These are phyloP conservation scores for Hydrolagus colliei DNA, from an alignment of 2,797 vertebrate genomes.

Conservation along the genomic window DNA sequence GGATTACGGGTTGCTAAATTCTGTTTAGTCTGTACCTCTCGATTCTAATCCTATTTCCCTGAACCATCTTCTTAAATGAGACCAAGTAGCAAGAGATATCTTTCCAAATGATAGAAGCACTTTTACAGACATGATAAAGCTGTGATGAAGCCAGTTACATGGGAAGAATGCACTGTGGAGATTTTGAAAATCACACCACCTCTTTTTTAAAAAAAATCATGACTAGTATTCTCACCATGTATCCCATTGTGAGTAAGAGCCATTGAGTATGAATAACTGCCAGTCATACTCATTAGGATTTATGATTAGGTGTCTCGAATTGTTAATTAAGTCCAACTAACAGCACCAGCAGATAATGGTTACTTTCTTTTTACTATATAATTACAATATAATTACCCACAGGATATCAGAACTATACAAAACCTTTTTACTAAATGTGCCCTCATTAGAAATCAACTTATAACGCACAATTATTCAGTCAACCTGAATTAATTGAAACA, in stretches of 20 bases:
- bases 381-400: slow-evolving; percentile 78
- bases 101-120: not conserved
- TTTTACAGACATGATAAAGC: not conserved
- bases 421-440: slow-evolving; percentile 70
- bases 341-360: slow-evolving; percentile 67
- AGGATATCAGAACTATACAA: slow-evolving; percentile 76
- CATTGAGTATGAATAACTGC: slow-evolving; percentile 56
- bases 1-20: no score
- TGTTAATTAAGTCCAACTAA: slow-evolving; percentile 67
- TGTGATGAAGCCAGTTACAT: not conserved
- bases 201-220: not conserved
- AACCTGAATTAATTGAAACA: slow-evolving; percentile 76
- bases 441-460: slow-evolving; percentile 75
- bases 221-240: slow-evolving; percentile 5
- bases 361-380: slow-evolving; percentile 62
- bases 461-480: slow-evolving; percentile 75
- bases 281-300: slow-evolving; percentile 70
- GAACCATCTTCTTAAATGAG: no score
- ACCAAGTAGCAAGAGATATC: not conserved
- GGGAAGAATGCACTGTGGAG: not conserved
- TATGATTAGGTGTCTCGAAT: slow-evolving; percentile 71
- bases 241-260: slow-evolving; percentile 26
- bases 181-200: slow-evolving; percentile 8
- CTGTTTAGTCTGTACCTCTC: no score
- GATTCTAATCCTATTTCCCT: no score